Conservation (phyloP, 2,113 vertebrate species). For the Mesitornis unicolor region DNA sequence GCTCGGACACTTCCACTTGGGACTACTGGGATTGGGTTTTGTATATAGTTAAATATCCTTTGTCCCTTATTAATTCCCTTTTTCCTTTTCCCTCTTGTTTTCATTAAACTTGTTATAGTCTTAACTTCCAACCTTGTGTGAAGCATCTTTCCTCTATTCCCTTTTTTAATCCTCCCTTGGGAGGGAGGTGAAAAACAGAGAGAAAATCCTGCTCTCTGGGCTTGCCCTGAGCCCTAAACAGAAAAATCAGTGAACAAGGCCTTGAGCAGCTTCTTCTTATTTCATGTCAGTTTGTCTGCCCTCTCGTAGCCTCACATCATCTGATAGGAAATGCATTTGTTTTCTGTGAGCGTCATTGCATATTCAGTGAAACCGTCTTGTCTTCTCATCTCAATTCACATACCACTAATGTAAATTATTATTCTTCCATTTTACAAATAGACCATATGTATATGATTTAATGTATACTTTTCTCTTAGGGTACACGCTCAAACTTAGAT, state of each 20-base stretch:
- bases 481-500: not conserved
- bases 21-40: too few relatives aligned
- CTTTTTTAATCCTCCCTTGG: too few relatives aligned
- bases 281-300: not conserved
- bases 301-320: not conserved
- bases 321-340: not conserved
- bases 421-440: not conserved
- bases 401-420: not conserved
- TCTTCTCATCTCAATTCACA: not conserved
- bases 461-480: not conserved
- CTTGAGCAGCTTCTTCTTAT: not conserved
- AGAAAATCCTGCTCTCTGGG: too few relatives aligned
- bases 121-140: too few relatives aligned
- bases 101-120: too few relatives aligned
- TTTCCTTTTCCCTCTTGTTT: too few relatives aligned
- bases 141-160: too few relatives aligned
- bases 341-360: not conserved
- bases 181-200: too few relatives aligned
- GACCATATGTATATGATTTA: fast-evolving
- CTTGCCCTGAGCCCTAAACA: too few relatives aligned
- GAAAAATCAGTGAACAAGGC: not conserved
- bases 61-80: too few relatives aligned
- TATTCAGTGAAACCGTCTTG: not conserved
- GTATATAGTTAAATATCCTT: too few relatives aligned
- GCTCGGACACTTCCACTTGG: too few relatives aligned